These are phyloP conservation scores for Neodiprion pinetum DNA, from an alignment of 1,140 invertebrate species.

Conservation along the genomic window DNA sequence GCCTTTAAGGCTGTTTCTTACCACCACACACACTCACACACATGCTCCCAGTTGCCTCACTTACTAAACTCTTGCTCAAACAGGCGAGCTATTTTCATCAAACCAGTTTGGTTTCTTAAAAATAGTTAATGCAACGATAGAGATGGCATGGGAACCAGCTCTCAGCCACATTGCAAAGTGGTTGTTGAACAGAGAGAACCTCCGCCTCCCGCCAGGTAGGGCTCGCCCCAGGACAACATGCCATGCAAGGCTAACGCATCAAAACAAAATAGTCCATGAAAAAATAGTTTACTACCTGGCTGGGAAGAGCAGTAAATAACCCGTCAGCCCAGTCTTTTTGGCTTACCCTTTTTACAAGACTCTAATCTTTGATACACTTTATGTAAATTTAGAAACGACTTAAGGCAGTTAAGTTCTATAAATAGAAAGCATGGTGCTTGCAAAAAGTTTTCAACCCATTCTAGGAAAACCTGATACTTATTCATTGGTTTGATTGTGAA, in stretches of 20 bases:
- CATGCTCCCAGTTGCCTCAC: not conserved
- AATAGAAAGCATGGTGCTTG: not conserved
- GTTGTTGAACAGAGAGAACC: not conserved
- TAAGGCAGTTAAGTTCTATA: not conserved
- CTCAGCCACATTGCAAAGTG: not conserved
- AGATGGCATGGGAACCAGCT: conserved; percentile 20
- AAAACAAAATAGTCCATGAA: conserved; percentile 12
- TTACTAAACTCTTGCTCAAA: conserved; percentile 1
- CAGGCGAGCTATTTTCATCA: conserved; percentile 31
- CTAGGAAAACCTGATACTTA: not conserved
- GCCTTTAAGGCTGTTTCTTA: not conserved
- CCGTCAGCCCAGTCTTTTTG: not conserved
- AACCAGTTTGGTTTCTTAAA: conserved; percentile 27
- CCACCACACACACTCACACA: not conserved
- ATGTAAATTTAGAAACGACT: conserved; percentile 1
- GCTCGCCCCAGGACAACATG: not conserved
- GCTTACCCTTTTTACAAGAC: not conserved
- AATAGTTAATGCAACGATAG: conserved; percentile 19
- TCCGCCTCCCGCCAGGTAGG: conserved; percentile 1
- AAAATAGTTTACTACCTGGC: not conserved
- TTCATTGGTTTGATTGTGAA: not conserved
- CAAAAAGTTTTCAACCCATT: not conserved
- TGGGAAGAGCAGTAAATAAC: conserved; percentile 8
- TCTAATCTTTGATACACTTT: not conserved
- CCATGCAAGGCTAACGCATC: conserved; percentile 15